Conservation (phyloP, 2,113 vertebrate species). For the Trochalopteron elliotii region DNA sequence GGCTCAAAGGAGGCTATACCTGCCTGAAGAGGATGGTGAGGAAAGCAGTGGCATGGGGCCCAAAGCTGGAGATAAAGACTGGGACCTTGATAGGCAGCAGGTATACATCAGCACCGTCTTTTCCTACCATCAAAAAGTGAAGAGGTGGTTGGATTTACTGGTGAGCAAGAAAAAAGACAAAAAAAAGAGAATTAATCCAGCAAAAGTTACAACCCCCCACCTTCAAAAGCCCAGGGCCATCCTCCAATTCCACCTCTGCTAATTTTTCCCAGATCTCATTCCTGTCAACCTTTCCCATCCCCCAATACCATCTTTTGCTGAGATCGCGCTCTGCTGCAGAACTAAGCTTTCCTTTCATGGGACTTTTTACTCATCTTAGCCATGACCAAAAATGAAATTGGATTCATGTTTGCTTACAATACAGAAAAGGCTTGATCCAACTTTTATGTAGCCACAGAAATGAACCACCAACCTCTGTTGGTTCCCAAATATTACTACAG, state of each 20-base stretch:
- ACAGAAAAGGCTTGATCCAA: background rate
- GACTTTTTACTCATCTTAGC: background rate
- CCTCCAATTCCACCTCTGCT: background rate
- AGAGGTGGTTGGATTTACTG: background rate
- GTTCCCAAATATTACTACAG: background rate
- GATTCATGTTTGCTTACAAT: background rate
- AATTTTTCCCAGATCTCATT: background rate
- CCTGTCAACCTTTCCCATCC: background rate
- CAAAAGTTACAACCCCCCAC: fast-evolving
- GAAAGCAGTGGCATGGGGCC: background rate
- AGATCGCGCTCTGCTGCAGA: background rate
- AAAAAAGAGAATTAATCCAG: background rate
- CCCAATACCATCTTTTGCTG: background rate
- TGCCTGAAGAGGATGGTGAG: background rate
- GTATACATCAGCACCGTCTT: fast-evolving
- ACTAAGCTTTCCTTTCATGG: background rate
- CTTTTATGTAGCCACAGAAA: conserved; percentile 15
- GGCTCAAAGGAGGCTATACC: background rate
- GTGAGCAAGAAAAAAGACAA: background rate
- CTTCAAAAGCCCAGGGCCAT: background rate
- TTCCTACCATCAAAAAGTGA: background rate
- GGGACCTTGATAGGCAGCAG: background rate
- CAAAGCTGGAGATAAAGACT: background rate
- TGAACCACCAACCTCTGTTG: background rate
- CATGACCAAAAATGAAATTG: background rate